Evolutionary conservation across 2,113 vertebrate genomes (phyloP), one percentile per base, ranked within the genome.

Genomic region (Coptodon rendalli): DNA sequence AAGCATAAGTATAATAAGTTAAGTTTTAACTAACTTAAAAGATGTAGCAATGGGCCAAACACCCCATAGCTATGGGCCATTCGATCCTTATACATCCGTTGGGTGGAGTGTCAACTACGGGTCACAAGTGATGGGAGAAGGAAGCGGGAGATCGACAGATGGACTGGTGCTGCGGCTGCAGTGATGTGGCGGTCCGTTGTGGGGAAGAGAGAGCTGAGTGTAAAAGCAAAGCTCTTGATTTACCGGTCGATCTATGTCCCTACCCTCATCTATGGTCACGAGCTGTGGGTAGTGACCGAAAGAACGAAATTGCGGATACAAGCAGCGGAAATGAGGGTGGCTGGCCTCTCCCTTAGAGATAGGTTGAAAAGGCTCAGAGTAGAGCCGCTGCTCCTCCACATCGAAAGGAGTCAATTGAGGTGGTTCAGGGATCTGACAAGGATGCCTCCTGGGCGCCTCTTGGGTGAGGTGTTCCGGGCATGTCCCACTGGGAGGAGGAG

Each of bases 241-340:
- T 1, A 61, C 14, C 0, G 14, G 57, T 31, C 0, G 14, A 61
- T 31, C 57, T 61, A 61, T 0, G 1, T 0, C 27, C 7, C 56
- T 59, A 16, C 3, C 7, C 56, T 59, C 56, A 9, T 27, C 24
- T 59, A 3, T 59, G 56, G 27, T 29, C 56, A 29, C 1, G 5
- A 59, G 56, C 27, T 59, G 5, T 16, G 0, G 7, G 27, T 59
- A 29, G 27, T 59, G 13, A 59, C 13, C 13, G 7, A 59, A 59
- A 59, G 27, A 59, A 59, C 5, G 0, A 59, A 29, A 59, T 29
- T 1, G 1, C 0, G 3, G 27, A 59, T 16, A 59, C 7, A 59
- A 59, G 13, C 3, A 24, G 56, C 0, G 0, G 56, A 29, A 57
- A 57, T 57, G 24, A 57, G 24, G 24, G 56, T 57, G 24, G 3